Conservation (phyloP, 1,140 invertebrate genomes). For the Rhagoletis pomonella region DNA sequence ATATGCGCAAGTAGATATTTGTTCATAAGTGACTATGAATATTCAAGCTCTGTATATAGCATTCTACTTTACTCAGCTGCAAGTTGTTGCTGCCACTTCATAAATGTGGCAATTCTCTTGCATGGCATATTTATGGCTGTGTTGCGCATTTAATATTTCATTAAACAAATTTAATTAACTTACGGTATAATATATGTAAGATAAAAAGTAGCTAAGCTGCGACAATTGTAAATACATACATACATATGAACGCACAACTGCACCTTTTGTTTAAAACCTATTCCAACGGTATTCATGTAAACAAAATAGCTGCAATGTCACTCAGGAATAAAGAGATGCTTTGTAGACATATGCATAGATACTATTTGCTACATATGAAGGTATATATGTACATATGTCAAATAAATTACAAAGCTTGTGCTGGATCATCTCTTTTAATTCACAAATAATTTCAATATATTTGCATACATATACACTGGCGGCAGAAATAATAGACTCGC, state of each 20-base stretch:
- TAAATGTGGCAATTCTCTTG: background rate
- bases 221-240: background rate
- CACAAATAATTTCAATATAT: too few relatives aligned
- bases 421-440: too few relatives aligned
- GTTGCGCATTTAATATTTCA: slow-evolving; percentile 48
- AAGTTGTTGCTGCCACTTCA: background rate
- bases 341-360: background rate
- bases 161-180: slow-evolving; percentile 48
- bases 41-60: background rate
- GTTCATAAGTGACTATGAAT: slow-evolving; percentile 24
- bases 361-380: background rate
- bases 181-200: background rate
- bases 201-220: background rate
- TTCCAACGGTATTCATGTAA: background rate
- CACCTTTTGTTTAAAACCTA: background rate
- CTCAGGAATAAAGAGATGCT: background rate
- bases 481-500: too few relatives aligned
- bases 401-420: background rate
- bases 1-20: background rate
- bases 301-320: background rate
- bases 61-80: slow-evolving; percentile 9
- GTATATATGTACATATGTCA: background rate
- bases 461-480: too few relatives aligned
- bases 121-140: slow-evolving; percentile 22
- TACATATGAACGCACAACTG: background rate